Conservation (phyloP, 2,113 vertebrate genomes). For the Cinclus cinclus region DNA sequence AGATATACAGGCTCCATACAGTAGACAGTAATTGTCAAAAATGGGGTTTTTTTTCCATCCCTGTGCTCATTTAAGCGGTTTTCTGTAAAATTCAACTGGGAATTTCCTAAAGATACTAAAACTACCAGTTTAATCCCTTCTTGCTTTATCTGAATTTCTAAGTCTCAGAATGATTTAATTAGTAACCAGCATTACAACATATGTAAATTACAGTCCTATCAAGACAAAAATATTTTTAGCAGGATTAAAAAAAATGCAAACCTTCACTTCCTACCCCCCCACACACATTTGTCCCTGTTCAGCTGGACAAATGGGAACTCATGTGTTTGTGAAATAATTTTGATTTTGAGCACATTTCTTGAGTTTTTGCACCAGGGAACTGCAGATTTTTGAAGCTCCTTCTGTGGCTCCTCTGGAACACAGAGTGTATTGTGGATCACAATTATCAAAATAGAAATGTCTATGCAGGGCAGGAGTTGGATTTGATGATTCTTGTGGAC, state of each 20-base stretch:
- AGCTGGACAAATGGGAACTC: not conserved
- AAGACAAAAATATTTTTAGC: constrained; percentile 24
- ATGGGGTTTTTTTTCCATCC: not conserved
- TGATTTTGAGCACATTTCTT: not conserved
- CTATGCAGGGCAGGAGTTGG: not conserved
- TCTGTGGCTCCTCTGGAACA: not conserved
- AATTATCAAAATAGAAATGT: not conserved
- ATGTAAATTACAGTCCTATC: constrained; percentile 19
- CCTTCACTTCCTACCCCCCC: not conserved
- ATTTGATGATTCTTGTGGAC: not conserved
- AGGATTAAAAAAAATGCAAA: not conserved
- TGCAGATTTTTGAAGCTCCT: not conserved
- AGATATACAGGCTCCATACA: not conserved
- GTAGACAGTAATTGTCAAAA: not conserved
- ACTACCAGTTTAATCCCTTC: constrained; percentile 65
- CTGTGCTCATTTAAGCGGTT: constrained; percentile 28
- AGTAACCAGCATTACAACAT: constrained; percentile 36
- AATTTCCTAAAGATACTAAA: constrained; percentile 60
- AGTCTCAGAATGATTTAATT: constrained; percentile 62
- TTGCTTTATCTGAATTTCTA: constrained; percentile 44
- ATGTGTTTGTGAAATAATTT: not conserved
- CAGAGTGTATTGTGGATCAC: not conserved
- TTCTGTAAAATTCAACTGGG: constrained; percentile 57
- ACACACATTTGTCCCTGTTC: not conserved
- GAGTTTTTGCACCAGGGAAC: not conserved